Conservation (phyloP, 2,888 invertebrate genomes). For the Platypus cylindrus region DNA sequence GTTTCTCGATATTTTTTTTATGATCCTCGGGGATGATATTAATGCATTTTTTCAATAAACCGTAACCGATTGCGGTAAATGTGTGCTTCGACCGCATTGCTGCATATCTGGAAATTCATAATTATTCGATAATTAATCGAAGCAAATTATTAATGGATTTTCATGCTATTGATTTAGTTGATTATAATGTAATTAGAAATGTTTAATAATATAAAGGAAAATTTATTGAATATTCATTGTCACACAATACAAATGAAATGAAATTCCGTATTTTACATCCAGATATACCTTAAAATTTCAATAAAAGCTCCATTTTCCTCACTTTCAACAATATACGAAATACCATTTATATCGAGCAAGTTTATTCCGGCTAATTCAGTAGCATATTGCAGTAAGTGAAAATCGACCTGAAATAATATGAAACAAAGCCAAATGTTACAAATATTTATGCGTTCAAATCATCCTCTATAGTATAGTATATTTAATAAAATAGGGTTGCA, state of each 20-base stretch:
- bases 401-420: constrained; percentile 42
- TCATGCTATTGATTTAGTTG: too few species aligned
- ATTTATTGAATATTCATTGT: neutral
- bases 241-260: neutral
- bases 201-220: too few species aligned
- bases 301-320: constrained; percentile 49
- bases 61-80: constrained; percentile 49
- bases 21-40: constrained; percentile 10
- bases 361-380: constrained; percentile 45
- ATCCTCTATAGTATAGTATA: too few species aligned
- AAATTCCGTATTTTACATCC: too few species aligned
- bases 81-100: constrained; percentile 52
- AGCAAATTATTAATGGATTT: neutral
- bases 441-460: too few species aligned
- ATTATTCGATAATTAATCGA: neutral
- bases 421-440: too few species aligned
- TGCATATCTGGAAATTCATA: constrained; percentile 42
- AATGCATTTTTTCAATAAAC: constrained; percentile 30
- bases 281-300: constrained; percentile 51
- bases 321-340: constrained; percentile 51
- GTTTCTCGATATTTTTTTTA: constrained; percentile 17
- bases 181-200: too few species aligned
- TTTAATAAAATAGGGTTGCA: constrained; percentile 30
- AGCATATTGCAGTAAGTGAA: constrained; percentile 51
- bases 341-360: constrained; percentile 47